These are phyloP conservation scores for Hipposideros larvatus DNA, from an alignment of 2,797 vertebrate species.

Conservation along the genomic window DNA sequence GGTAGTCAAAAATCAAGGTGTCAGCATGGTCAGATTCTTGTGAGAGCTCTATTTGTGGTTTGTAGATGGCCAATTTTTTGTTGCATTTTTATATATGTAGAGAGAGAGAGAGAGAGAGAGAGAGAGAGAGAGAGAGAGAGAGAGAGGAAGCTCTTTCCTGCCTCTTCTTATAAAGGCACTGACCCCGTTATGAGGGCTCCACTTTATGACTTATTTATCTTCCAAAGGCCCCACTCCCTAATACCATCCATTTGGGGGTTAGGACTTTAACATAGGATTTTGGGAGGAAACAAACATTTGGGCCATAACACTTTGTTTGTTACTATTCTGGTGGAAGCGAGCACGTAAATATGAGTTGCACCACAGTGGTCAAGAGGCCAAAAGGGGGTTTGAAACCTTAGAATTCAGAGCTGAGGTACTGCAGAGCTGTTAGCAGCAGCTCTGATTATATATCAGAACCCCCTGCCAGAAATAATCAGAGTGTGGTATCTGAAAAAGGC, in stretches of 20 bases:
- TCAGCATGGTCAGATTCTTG: neutral
- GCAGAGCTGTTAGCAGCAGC: neutral
- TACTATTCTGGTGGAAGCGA: slow-evolving; percentile 14
- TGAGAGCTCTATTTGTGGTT: neutral
- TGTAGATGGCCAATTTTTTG: neutral
- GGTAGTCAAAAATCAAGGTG: neutral
- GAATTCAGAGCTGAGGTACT: neutral
- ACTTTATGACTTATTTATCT: neutral
- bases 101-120: neutral
- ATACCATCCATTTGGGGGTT: neutral
- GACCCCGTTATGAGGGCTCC: neutral
- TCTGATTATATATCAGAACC: slow-evolving; percentile 49
- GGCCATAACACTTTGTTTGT: neutral
- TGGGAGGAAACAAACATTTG: neutral
- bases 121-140: neutral
- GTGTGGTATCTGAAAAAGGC: slow-evolving; percentile 68
- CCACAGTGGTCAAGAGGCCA: neutral
- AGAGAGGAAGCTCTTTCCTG: neutral
- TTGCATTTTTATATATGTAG: neutral
- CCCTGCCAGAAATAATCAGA: slow-evolving; percentile 76
- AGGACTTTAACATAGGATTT: neutral
- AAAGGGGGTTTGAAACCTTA: neutral
- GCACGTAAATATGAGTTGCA: neutral
- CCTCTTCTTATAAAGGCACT: neutral
- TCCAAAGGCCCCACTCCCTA: neutral